These are phyloP conservation scores for Chrysolina haemoptera DNA, from an alignment of 2,888 invertebrate genomes.

Conservation along the genomic window DNA sequence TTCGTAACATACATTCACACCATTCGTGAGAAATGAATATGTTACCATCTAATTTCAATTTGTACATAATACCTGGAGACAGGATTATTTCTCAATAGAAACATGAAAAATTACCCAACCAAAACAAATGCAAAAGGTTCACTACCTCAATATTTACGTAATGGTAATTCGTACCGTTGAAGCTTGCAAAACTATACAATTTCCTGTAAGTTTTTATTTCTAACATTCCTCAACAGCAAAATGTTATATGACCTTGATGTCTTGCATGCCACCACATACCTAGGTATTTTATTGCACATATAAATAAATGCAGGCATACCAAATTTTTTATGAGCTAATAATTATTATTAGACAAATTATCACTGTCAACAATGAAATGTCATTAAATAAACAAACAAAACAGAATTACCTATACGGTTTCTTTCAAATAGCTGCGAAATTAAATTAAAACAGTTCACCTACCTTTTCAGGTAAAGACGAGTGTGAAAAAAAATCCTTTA, in stretches of 20 bases:
- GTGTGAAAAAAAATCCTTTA: slow-evolving; percentile 49
- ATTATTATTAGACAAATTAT: slow-evolving; percentile 27
- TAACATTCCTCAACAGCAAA: slow-evolving; percentile 51
- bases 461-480: slow-evolving; percentile 50
- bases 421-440: slow-evolving; percentile 4
- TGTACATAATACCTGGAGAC: slow-evolving; percentile 4
- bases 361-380: slow-evolving; percentile 34
- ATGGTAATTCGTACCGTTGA: slow-evolving; percentile 12
- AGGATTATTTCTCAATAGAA: slow-evolving; percentile 9
- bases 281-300: slow-evolving; percentile 48
- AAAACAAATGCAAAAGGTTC: slow-evolving; percentile 19
- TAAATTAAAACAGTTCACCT: slow-evolving; percentile 41
- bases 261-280: slow-evolving; percentile 50
- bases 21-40: slow-evolving; percentile 14
- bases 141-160: slow-evolving; percentile 17
- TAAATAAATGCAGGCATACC: slow-evolving; percentile 49
- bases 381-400: slow-evolving; percentile 41
- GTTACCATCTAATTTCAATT: slow-evolving; percentile 20
- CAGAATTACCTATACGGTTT: slow-evolving; percentile 12
- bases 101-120: slow-evolving; percentile 21
- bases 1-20: slow-evolving; percentile 12
- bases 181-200: slow-evolving; percentile 45
- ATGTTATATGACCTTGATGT: slow-evolving; percentile 55
- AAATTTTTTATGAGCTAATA: slow-evolving; percentile 27
- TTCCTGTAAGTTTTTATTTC: slow-evolving; percentile 56